Base-by-base conservation (phyloP, 2,888 invertebrate genomes). In the Megalurothrips usitatus region DNA sequence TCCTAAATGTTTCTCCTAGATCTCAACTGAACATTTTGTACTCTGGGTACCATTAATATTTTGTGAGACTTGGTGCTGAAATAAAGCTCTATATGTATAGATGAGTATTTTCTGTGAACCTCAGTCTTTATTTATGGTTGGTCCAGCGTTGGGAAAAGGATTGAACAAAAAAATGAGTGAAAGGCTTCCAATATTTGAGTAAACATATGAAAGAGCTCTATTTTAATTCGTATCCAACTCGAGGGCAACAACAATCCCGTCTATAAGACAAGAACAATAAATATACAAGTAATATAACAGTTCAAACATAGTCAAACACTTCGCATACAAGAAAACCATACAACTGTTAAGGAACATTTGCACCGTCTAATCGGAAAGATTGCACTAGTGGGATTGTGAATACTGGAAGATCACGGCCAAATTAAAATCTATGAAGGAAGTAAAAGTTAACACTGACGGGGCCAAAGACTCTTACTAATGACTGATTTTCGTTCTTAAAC, bases 271-370 rank as follows among this genome's bases (percentile, higher is more conserved):
- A 23, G 19, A 68, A 75, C 1, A 75, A 75, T 75, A 75, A 75
- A 75, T 26, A 75, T 26, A 75, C 68, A 75, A 75, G 23, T 75
- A 26, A 26, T 11, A 75, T 26, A 75, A 75, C 68, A 75, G 58
- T 58, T 75, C 68, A 26, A 75, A 75, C 26, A 75, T 9, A 75
- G n/a, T 12, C 23, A 75, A 17, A 17, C n/a, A 58, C 17, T n/a
- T 58, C 14, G 6, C 34, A 43, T 2, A 43, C 34, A 43, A 43
- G 34, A 4, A 43, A 43, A 43, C 34, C 34, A 43, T 43, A 43
- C 34, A 43, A 43, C 34, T 43, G 34, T 6, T 43, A 43, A 43
- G 34, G 34, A 43, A 43, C 34, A 43, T 43, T 43, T 43, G 34
- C 34, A 43, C 34, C 34, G 6, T 43, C 34, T 43, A 43, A 43